A percentile compares a stretch with the other conserved stretches of the same genome.
Evolutionary conservation across 2,113 vertebrate genomes (phyloP).

Genomic region (Leucosticte australis): DNA sequence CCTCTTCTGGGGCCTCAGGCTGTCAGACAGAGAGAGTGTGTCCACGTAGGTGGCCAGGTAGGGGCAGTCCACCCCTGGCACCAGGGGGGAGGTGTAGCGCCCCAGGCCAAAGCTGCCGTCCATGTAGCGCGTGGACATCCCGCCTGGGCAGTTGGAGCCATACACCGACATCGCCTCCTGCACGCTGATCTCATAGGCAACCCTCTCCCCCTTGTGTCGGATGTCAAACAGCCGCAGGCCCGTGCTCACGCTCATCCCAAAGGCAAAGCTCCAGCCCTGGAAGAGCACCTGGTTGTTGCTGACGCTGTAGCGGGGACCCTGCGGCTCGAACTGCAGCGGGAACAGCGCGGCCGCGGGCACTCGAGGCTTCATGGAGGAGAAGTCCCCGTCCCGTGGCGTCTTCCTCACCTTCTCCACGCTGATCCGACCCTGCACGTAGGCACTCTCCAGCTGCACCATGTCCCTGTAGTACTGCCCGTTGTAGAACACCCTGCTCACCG

Average conservation of each 20-base stretch:
- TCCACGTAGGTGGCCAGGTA: constrained; percentile 34
- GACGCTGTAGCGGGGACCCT: constrained; percentile 80
- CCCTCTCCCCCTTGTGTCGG: constrained; percentile 77
- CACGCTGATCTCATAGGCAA: constrained; percentile 85
- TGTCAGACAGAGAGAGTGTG: neutral
- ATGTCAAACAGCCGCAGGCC: constrained; percentile 86
- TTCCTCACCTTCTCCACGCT: constrained; percentile 50
- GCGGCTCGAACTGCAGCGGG: constrained; percentile 78
- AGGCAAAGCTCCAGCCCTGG: constrained; percentile 85
- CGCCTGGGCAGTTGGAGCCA: constrained; percentile 80
- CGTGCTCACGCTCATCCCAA: constrained; percentile 79
- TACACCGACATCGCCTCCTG: constrained; percentile 88
- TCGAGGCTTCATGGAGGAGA: constrained; percentile 78
- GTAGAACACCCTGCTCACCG: constrained; percentile 65
- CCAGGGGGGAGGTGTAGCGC: constrained; percentile 77
- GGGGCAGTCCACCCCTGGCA: constrained; percentile 86
- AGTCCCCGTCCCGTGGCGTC: neutral
- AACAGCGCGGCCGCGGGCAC: neutral
- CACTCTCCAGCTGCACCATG: constrained; percentile 55
- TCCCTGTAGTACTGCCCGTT: constrained; percentile 72
- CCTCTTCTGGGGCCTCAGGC: neutral
- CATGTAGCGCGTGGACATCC: constrained; percentile 83
- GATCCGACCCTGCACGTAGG: constrained; percentile 68
- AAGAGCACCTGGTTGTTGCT: constrained; percentile 78
- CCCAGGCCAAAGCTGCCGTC: constrained; percentile 88